Conservation (phyloP, 2,113 vertebrate species). For the Tetraodon nigroviridis region DNA sequence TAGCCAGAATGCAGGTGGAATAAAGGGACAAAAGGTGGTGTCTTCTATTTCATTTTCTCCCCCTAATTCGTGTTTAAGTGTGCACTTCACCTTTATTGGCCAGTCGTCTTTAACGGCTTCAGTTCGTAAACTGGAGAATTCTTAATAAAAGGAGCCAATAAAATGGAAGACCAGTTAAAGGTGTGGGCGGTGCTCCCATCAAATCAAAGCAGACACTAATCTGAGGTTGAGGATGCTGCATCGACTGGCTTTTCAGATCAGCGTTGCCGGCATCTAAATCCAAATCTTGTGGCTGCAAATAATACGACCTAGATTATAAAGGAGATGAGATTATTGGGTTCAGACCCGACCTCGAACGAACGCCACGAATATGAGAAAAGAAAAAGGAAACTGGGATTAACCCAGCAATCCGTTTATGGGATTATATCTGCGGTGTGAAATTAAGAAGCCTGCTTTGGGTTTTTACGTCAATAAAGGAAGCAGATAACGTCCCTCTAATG, state of each 20-base stretch:
- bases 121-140: constrained; percentile 4
- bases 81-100: no score
- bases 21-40: background rate
- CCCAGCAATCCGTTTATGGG: no score
- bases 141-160: constrained; percentile 4
- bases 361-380: no score
- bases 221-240: background rate
- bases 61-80: no score
- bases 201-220: background rate
- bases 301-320: background rate
- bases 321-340: background rate
- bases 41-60: no score
- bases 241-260: background rate
- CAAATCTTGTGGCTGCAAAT: background rate
- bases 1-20: constrained; percentile 8
- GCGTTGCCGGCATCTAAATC: background rate
- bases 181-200: background rate
- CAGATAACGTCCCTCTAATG: background rate
- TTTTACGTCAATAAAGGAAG: background rate
- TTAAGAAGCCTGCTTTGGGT: no score
- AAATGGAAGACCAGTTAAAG: constrained; percentile 10
- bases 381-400: no score
- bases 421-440: no score
- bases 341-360: background rate
- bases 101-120: no score